phyloP scores from a whole-genome alignment of 1,140 invertebrate genomes.

The Drosophila subobscura region DNA sequence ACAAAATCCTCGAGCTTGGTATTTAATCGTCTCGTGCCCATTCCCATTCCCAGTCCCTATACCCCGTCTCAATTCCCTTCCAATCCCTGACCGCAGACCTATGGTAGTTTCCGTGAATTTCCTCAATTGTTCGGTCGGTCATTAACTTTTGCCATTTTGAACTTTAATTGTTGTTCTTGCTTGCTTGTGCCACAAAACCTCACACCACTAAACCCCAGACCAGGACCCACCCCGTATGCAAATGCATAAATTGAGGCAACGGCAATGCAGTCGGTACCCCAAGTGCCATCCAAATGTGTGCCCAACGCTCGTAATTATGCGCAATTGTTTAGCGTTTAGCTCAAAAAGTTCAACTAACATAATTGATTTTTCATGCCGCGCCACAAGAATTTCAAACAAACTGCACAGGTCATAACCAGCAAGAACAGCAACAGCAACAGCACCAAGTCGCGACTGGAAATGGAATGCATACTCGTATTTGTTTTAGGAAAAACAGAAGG shows the following conservation, averaged over 20 bases:
- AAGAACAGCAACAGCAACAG: background rate
- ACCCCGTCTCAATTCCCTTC: background rate
- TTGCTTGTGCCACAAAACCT: conserved; percentile 38
- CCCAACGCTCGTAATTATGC: conserved; percentile 68
- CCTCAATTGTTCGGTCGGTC: conserved; percentile 60
- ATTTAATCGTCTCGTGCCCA: conserved; percentile 7
- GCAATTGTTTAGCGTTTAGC: conserved; percentile 79
- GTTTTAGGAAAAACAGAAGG: conserved; percentile 1
- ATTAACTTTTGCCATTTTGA: conserved; percentile 67
- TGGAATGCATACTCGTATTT: conserved; percentile 33
- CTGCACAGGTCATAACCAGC: conserved; percentile 33
- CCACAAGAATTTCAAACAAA: conserved; percentile 57
- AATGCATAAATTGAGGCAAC: conserved; percentile 71
- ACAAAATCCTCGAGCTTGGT: conserved; percentile 19
- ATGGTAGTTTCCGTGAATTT: conserved; percentile 48
- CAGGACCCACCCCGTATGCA: conserved; percentile 44
- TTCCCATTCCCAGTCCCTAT: conserved; percentile 5
- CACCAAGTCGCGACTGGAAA: background rate
- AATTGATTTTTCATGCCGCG: conserved; percentile 74
- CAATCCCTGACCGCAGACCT: conserved; percentile 6
- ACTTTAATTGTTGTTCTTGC: conserved; percentile 66
- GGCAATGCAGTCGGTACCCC: conserved; percentile 54
- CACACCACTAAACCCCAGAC: background rate
- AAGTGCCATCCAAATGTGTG: background rate
- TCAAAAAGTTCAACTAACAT: conserved; percentile 65